These are phyloP conservation scores for Priocnemis perturbator DNA, from an alignment of 2,888 invertebrate genomes.

Conservation along the genomic window DNA sequence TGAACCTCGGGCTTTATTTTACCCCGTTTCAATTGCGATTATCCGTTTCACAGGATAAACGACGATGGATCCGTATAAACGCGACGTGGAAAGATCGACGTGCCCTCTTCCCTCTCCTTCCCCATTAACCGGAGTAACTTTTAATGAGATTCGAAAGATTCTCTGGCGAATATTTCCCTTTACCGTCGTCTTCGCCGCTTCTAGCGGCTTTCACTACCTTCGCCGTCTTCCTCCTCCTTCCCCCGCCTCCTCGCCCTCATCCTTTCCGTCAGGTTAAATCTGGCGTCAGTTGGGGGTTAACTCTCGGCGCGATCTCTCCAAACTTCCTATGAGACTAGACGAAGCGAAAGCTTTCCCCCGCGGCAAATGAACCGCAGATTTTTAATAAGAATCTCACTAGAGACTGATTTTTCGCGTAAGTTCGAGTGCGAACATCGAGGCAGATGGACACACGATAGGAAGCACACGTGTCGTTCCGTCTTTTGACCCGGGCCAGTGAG, in stretches of 20 bases:
- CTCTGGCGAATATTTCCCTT: slow-evolving; percentile 35
- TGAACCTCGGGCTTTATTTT: slow-evolving; percentile 25
- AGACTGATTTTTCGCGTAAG: background rate
- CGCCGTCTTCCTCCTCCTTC: background rate
- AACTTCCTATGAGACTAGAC: background rate
- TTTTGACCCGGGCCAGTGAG: too few species aligned
- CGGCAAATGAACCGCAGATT: too few species aligned
- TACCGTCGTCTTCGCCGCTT: background rate
- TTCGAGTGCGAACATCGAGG: too few species aligned
- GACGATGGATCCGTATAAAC: slow-evolving; percentile 22
- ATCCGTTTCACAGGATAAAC: slow-evolving; percentile 42
- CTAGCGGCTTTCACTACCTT: background rate
- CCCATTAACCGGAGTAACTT: slow-evolving; percentile 36
- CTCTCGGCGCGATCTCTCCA: slow-evolving; percentile 11
- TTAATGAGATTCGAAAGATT: slow-evolving; percentile 51
- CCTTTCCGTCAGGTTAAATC: slow-evolving; percentile 31
- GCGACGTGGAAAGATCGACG: slow-evolving; percentile 32
- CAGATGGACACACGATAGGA: too few species aligned
- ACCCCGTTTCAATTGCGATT: slow-evolving; percentile 36
- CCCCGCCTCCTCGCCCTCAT: background rate
- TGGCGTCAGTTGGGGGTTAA: slow-evolving; percentile 32
- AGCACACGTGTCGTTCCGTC: too few species aligned
- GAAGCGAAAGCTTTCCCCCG: too few species aligned
- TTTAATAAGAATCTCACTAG: slow-evolving; percentile 1
- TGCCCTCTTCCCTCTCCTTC: slow-evolving; percentile 17